phyloP scores from a whole-genome alignment of 1,140 invertebrate genomes.

The Nasonia giraulti region DNA sequence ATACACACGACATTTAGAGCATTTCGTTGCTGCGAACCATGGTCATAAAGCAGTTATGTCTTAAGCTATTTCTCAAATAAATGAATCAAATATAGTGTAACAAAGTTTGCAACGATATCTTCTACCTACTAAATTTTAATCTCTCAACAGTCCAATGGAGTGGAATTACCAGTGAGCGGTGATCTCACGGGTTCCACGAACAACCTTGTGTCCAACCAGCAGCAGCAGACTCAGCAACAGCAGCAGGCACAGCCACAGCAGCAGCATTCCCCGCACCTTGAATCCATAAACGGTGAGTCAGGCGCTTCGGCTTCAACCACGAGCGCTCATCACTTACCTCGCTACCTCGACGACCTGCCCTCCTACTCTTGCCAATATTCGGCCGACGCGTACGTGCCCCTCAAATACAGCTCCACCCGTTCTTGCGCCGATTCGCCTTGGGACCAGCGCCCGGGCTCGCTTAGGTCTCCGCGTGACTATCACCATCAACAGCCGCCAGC shows the following conservation, averaged over 20 bases:
- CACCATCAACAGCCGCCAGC: not conserved
- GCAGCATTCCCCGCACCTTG: constrained; percentile 64
- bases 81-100: too few species aligned
- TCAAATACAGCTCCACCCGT: constrained; percentile 33
- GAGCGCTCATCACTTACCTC: constrained; percentile 53
- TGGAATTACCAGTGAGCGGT: constrained; percentile 60
- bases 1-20: not conserved
- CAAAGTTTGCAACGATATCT: too few species aligned
- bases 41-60: not conserved
- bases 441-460: constrained; percentile 33
- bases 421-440: constrained; percentile 26
- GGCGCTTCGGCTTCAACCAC: constrained; percentile 56
- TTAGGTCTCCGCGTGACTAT: constrained; percentile 7
- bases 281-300: constrained; percentile 73
- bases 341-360: constrained; percentile 58
- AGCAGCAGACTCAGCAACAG: constrained; percentile 56
- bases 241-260: constrained; percentile 23
- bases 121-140: not conserved
- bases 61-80: not conserved
- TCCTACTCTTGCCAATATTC: constrained; percentile 60
- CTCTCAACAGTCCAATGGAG: constrained; percentile 65
- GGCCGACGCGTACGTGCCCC: constrained; percentile 47
- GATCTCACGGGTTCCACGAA: constrained; percentile 70
- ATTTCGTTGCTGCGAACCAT: not conserved
- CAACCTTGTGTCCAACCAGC: constrained; percentile 67